Base-by-base conservation (phyloP, 35 echinoderm and acorn worm species). In the Heliocidaris erythrogramma region DNA sequence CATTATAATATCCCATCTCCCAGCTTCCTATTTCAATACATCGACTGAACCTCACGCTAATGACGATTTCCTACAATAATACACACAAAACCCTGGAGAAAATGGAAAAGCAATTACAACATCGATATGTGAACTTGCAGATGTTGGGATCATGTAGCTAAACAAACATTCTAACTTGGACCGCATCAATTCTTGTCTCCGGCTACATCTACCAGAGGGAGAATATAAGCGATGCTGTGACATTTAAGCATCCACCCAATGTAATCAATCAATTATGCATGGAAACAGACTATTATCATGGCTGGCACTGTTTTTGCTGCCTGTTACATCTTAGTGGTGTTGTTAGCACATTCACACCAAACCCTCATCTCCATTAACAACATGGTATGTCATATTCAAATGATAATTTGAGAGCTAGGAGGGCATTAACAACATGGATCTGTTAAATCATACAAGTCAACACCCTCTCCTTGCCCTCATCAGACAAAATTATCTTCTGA, bases 251-350 rank as follows among this genome's bases (percentile, higher is more conserved):
- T 78, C 65, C 65, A 21, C 65, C 65, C 65, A 78, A 78, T 78
- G 65, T 78, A 78, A 78, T 78, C 65, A 78, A 78, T 78, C 65
- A 78, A 78, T 78, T 78, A 78, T 78, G 65, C 65, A 78, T 78
- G 65, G 65, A 78, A 78, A 78, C 65, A 78, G 21, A 27, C 65
- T 78, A 78, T 78, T 78, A n/a, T 24, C 7, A 24, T 24, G 52
- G 10, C 65, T 24, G 65, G 17, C 52, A 56, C 65, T 78, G 21
- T 78, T 78, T 42, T 78, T 21, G 65, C 65, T n/a, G 65, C 65
- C 65, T 78, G 65, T 78, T 78, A 24, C 17, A 78, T 78, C 27
- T n/a, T 27, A 78, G 0, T n/a, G 17, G 21, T 78, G 14, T 69
- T 3, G 35, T 42, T 42, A 42, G 35, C 35, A 42, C 35, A 42